Evolutionary conservation across 2,797 vertebrate genomes (phyloP), one percentile per base, ranked within the genome.

Genomic region (Borostomias antarcticus): DNA sequence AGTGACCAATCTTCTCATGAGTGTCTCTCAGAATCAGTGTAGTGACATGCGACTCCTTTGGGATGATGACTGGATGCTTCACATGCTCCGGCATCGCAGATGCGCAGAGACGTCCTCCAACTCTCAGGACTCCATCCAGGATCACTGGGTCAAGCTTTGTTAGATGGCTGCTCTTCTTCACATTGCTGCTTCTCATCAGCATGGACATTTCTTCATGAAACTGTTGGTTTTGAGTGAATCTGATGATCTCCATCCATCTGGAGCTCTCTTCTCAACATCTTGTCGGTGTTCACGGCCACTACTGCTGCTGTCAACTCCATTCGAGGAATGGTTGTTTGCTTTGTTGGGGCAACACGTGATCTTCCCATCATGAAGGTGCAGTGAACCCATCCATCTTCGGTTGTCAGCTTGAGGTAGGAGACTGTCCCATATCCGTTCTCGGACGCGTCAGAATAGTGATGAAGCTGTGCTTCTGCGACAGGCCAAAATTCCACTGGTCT

Each of bases 51-150:
- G 19, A 58, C 1, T 77, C 11, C 17, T 66, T 76, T 2, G 56
- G 25, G 29, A 75, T 40, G 28, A 75, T 40, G 15, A 9, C 59
- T 25, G 26, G 72, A n/a, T 82, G 69, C 1, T 70, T 80, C 1
- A 25, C 56, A 0, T 77, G 43, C 2, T 73, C 67, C 1, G 68
- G 65, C 51, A 75, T 58, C 13, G 52, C 52, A 17, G 37, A 4
- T 19, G 17, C 2, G 25, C 21, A 19, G 19, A 65, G 19, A 23
- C 63, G n/a, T 29, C 63, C 63, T 57, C 51, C 52, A 43, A 65
- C 52, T 43, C 52, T 65, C 35, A 57, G 10, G 1, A 63, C 15
- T 10, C 43, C 61, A 32, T 54, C 23, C 3, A 28, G 6, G 1
- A 26, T 4, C 8, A 26, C 1, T 29, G 25, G 9, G 1, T 15